Percentiles rank a stretch among this genome's conserved stretches.
Evolutionary conservation across 2,888 invertebrate species (phyloP).

Genomic region (Julus scanicus): DNA sequence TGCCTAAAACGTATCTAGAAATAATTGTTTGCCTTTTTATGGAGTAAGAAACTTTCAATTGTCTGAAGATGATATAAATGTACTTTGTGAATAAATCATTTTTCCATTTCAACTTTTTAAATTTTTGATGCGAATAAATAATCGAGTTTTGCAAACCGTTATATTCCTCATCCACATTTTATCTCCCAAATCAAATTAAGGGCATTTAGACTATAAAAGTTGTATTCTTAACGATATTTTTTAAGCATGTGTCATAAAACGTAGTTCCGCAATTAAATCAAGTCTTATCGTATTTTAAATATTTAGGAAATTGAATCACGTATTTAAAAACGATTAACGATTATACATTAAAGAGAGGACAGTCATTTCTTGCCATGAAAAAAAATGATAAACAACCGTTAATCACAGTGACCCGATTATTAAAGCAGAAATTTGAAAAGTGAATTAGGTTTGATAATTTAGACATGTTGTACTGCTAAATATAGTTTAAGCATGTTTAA

Average conservation of each 20-base stretch:
- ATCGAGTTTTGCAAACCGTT: too few relatives aligned
- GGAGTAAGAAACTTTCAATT: too few relatives aligned
- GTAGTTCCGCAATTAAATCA: slow-evolving; percentile 35
- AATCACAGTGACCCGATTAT: slow-evolving; percentile 18
- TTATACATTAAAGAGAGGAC: not conserved
- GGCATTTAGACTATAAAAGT: not conserved
- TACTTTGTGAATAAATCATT: too few relatives aligned
- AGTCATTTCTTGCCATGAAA: not conserved
- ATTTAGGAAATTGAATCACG: slow-evolving; percentile 19
- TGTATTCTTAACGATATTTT: not conserved
- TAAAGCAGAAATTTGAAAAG: not conserved
- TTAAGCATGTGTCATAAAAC: slow-evolving; percentile 21
- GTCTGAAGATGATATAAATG: too few relatives aligned
- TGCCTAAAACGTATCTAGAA: too few relatives aligned
- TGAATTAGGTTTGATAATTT: not conserved
- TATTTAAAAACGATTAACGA: not conserved
- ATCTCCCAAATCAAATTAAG: not conserved
- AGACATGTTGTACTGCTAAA: not conserved
- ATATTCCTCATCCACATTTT: not conserved
- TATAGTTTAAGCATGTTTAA: not conserved
- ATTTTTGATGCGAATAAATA: too few relatives aligned
- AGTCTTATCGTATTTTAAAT: not conserved
- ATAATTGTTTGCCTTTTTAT: too few relatives aligned
- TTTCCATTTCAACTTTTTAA: too few relatives aligned
- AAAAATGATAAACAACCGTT: not conserved